These are phyloP conservation scores for Caretta caretta DNA, from an alignment of 2,113 vertebrate genomes.

Conservation along the genomic window DNA sequence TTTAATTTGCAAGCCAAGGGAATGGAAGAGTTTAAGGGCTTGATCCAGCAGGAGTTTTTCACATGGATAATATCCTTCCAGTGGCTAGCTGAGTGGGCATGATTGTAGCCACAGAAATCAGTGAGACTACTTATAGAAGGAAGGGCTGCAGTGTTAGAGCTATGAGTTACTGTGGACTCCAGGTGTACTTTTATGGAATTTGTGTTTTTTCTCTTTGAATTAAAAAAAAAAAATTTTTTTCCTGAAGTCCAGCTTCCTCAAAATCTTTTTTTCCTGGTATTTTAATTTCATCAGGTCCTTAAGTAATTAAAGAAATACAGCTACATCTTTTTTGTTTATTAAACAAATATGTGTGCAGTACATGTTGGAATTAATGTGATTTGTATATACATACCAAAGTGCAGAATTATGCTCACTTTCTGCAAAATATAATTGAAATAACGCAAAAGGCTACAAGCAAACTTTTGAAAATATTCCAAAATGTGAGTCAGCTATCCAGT, in stretches of 20 bases:
- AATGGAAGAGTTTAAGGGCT: background rate
- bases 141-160: background rate
- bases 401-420: background rate
- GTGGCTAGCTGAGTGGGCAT: background rate
- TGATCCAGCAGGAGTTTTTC: background rate
- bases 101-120: background rate
- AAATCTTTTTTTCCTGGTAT: background rate
- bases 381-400: background rate
- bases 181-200: background rate
- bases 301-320: background rate
- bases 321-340: background rate
- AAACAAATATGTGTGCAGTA: background rate
- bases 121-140: background rate
- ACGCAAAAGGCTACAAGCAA: background rate
- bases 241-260: background rate
- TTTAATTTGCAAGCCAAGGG: background rate
- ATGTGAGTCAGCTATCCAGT: background rate
- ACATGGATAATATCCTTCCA: background rate
- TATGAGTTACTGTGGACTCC: background rate
- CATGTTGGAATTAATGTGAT: background rate
- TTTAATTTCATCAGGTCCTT: background rate
- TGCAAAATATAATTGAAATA: background rate
- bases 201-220: background rate
- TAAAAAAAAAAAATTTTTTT: background rate
- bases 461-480: background rate